Evolutionary conservation across 2,113 vertebrate genomes (phyloP), one percentile per base, ranked within the genome.

Genomic region (Seriola rivoliana): DNA sequence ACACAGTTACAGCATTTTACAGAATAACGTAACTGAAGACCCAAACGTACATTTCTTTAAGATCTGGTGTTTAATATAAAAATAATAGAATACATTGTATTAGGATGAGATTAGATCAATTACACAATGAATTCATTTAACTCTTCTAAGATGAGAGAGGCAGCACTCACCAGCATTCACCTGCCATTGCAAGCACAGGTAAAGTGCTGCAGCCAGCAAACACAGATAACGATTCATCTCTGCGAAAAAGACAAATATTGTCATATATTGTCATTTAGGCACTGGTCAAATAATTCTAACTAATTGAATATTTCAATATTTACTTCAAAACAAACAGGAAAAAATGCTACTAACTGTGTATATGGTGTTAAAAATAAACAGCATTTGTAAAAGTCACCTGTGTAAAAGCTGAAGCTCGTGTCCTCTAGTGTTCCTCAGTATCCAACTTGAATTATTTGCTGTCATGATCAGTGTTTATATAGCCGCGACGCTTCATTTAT

Each of bases 211-310:
- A 44, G 62, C 68, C 32, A 92, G 58, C 40, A 92, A 38, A 48
- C 70, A 79, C 52, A 91, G 21, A 71, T 75, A 2, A 46, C 5
- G 21, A 29, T 59, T 80, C 90, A 92, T 93, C 19, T 66, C 80
- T 91, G 72, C 10, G 4, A 57, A 57, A 55, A 8, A n/a, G 10
- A 23, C 11, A 11, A 52, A n/a, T 21, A n/a, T 21, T 21, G 7
- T 48, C 42, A n/a, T n/a, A 29, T 42, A 2, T 8, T 2, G 5
- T 19, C 2, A 21, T 52, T 52, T 8, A 8, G 8, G 50, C 50
- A 52, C 7, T n/a, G 19, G 2, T 52, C 19, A 52, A 52, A 21
- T n/a, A 52, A 1, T 21, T 3, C 50, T 0, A 9, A n/a, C 19
- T 16, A 36, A 36, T 5, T 0, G 4, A 46, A 46, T 46, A 50